Percentiles rank a stretch among this genome's conserved stretches.
Conservation (phyloP, 1,140 invertebrate genomes). For the Helicoverpa armigera region DNA sequence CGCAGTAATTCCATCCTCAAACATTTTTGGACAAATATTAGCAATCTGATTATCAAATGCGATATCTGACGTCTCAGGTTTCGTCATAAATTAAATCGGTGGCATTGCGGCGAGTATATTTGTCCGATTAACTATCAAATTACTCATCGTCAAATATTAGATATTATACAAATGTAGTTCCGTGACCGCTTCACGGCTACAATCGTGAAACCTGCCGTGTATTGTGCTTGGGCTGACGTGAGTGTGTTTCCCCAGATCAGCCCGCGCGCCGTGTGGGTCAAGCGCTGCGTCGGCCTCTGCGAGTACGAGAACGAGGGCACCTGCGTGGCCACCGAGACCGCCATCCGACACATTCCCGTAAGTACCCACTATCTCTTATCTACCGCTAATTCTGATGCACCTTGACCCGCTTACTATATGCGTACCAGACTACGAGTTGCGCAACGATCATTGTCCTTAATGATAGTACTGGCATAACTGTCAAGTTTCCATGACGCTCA, state of each 20-base stretch:
- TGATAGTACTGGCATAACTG: constrained; percentile 76
- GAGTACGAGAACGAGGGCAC: constrained; percentile 68
- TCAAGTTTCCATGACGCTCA: constrained; percentile 3
- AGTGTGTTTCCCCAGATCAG: constrained; percentile 80
- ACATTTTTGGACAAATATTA: constrained; percentile 1
- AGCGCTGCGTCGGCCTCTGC: constrained; percentile 84
- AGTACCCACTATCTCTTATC: constrained; percentile 67
- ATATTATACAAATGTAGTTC: constrained; percentile 60
- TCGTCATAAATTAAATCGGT: constrained; percentile 13
- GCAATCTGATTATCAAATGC: constrained; percentile 7
- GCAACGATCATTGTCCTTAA: constrained; percentile 61
- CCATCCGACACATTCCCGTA: constrained; percentile 73
- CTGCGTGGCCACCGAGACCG: constrained; percentile 69
- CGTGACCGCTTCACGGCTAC: constrained; percentile 53
- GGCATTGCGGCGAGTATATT: constrained; percentile 11
- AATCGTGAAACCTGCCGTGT: constrained; percentile 73
- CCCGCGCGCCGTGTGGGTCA: constrained; percentile 83
- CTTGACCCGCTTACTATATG: constrained; percentile 73
- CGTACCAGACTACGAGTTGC: constrained; percentile 59
- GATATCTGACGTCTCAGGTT: constrained; percentile 7
- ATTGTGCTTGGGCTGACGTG: constrained; percentile 62
- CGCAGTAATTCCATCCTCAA: neutral
- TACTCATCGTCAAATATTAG: constrained; percentile 55
- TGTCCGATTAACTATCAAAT: constrained; percentile 37
- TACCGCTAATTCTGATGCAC: constrained; percentile 60